A percentile compares a stretch with the other conserved stretches of the same genome.
Evolutionary conservation across 2,113 vertebrate species (phyloP).

Genomic region (Pagrus major): DNA sequence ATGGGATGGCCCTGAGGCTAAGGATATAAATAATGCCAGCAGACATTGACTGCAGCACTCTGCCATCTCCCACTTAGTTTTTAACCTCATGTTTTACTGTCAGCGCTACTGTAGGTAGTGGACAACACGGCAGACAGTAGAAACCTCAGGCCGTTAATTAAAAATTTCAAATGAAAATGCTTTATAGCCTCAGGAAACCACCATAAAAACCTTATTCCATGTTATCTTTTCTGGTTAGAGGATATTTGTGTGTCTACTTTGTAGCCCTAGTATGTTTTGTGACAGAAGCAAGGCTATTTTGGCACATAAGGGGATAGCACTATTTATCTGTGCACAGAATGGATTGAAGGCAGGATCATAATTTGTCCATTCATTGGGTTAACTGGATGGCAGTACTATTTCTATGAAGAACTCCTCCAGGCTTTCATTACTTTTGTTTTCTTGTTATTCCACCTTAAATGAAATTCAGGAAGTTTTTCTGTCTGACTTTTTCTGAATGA

Average conservation of each 20-base stretch:
- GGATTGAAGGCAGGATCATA: background rate
- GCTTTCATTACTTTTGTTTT: background rate
- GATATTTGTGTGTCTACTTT: background rate
- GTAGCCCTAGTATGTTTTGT: background rate
- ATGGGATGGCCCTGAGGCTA: conserved; percentile 70
- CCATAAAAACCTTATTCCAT: background rate
- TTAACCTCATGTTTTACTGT: conserved; percentile 40
- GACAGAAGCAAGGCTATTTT: background rate
- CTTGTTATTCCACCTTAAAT: background rate
- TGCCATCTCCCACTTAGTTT: conserved; percentile 49
- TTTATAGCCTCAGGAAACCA: conserved; percentile 17
- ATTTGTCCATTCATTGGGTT: background rate
- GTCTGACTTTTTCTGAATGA: background rate
- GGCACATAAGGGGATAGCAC: background rate
- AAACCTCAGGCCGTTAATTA: conserved; percentile 4
- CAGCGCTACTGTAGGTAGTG: conserved; percentile 4
- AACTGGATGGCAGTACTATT: background rate
- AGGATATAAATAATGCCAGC: conserved; percentile 73
- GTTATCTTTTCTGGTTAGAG: background rate
- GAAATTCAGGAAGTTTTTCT: background rate
- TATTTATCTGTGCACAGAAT: conserved; percentile 1
- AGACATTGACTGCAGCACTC: conserved; percentile 63
- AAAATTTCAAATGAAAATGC: conserved; percentile 11
- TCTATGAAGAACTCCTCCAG: background rate
- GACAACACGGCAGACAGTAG: background rate